Evolutionary conservation across 2,113 vertebrate species (phyloP), one percentile per base, ranked within the genome.

Genomic region (Perca schrenkii): DNA sequence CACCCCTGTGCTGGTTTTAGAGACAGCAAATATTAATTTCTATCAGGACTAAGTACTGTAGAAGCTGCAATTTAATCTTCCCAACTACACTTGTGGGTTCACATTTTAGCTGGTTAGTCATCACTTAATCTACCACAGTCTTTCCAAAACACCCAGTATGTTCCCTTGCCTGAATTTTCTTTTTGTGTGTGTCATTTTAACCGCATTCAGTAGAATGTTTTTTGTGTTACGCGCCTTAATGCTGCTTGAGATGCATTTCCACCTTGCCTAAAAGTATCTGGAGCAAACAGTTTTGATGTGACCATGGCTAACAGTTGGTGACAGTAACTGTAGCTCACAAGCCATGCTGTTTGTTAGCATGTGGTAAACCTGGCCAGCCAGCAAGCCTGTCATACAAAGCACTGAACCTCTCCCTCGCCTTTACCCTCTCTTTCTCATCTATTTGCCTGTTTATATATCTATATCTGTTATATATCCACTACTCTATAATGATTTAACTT

Each of bases 261-360:
- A 76, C 54, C 56, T 79, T 36, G 47, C 82, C 85, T 90, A 89
- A 88, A 91, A 88, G 89, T 91, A 93, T 83, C 79, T 71, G 40
- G 52, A 73, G 82, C 28, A 0, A 89, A 82, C 85, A 73, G 57
- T 90, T 88, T 91, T 88, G 86, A 90, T 63, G 31, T 81, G 73
- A 75, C 86, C 82, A 65, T 79, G 71, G 82, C 86, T 84, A 91
- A 91, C 92, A 91, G 90, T 89, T 91, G 93, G 91, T 88, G 90
- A 91, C 87, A 88, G 91, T 77, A 75, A 87, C 88, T 76, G 76
- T 85, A 86, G 84, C 83, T 87, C 83, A 85, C 69, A 52, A 87
- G 80, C 89, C 88, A 83, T 91, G 89, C 88, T 91, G 87, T 86
- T 85, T 88, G 82, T 91, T 85, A 90, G 84, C 87, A 83, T 91